phyloP scores from a whole-genome alignment of 1,140 invertebrate species.

The Scaptomyza graminum region DNA sequence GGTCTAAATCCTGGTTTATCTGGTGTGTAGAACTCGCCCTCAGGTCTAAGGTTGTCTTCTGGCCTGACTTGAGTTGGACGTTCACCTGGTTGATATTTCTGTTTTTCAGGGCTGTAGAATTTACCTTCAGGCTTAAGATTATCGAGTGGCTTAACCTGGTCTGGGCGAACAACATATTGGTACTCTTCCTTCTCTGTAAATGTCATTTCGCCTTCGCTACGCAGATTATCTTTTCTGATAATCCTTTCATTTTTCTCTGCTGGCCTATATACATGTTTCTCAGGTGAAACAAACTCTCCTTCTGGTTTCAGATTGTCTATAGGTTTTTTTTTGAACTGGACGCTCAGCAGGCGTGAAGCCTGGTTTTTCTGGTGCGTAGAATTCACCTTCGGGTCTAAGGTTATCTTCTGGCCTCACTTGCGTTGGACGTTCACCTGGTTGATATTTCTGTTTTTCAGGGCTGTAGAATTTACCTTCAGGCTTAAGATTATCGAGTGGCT shows the following conservation, averaged over 20 bases:
- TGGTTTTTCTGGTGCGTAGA: constrained; percentile 80
- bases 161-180: constrained; percentile 84
- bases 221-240: constrained; percentile 86
- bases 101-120: constrained; percentile 82
- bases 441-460: constrained; percentile 83
- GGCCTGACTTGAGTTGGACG: constrained; percentile 23
- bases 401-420: constrained; percentile 75
- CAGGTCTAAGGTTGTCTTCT: constrained; percentile 26
- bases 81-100: constrained; percentile 24
- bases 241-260: constrained; percentile 85
- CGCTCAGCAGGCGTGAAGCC: constrained; percentile 85
- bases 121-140: constrained; percentile 87
- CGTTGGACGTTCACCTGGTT: constrained; percentile 75
- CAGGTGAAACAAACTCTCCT: constrained; percentile 85
- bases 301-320: constrained; percentile 84
- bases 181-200: constrained; percentile 84
- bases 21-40: constrained; percentile 52
- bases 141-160: constrained; percentile 86
- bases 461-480: constrained; percentile 86
- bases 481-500: constrained; percentile 86
- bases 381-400: constrained; percentile 53
- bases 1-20: constrained; percentile 80
- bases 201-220: constrained; percentile 86
- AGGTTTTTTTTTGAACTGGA: constrained; percentile 68
- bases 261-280: constrained; percentile 83